phyloP scores from a whole-genome alignment of 2,797 vertebrate species.

The Knipowitschia caucasica region DNA sequence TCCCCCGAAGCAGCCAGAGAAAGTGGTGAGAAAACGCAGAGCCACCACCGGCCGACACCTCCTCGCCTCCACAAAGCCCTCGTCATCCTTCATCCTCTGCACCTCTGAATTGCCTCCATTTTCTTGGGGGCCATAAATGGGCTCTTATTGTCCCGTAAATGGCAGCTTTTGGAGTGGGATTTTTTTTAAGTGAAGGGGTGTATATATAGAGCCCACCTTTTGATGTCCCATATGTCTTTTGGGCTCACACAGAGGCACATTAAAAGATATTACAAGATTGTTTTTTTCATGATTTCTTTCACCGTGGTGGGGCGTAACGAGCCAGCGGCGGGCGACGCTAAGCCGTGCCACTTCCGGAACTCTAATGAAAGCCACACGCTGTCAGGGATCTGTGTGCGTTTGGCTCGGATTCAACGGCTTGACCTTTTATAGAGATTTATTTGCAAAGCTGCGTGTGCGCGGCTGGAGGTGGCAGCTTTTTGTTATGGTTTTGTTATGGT shows the following conservation, averaged over 20 bases:
- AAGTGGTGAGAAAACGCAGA: constrained; percentile 53
- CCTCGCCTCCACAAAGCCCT: constrained; percentile 43
- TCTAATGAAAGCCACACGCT: constrained; percentile 58
- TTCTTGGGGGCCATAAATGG: constrained; percentile 67
- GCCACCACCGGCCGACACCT: constrained; percentile 31
- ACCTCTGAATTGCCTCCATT: constrained; percentile 70
- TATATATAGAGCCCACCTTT: constrained; percentile 59
- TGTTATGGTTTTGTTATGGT: not conserved
- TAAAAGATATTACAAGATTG: constrained; percentile 65
- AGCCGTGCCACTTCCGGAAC: constrained; percentile 56
- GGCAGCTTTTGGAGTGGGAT: constrained; percentile 69
- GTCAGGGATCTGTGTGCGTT: constrained; percentile 47
- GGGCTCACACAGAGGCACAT: constrained; percentile 56
- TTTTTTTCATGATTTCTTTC: constrained; percentile 64
- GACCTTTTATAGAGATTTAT: constrained; percentile 33
- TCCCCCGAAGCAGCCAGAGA: constrained; percentile 20
- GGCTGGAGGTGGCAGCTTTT: not conserved
- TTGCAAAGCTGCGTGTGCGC: not conserved
- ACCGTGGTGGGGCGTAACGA: constrained; percentile 62
- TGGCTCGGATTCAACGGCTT: constrained; percentile 38
- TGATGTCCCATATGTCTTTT: constrained; percentile 70
- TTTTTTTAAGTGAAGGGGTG: constrained; percentile 58
- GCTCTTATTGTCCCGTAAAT: constrained; percentile 71
- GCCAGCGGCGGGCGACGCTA: constrained; percentile 53
- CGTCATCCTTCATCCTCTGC: constrained; percentile 70